Conservation (phyloP, 2,888 invertebrate species). For the Orthonevra nobilis region DNA sequence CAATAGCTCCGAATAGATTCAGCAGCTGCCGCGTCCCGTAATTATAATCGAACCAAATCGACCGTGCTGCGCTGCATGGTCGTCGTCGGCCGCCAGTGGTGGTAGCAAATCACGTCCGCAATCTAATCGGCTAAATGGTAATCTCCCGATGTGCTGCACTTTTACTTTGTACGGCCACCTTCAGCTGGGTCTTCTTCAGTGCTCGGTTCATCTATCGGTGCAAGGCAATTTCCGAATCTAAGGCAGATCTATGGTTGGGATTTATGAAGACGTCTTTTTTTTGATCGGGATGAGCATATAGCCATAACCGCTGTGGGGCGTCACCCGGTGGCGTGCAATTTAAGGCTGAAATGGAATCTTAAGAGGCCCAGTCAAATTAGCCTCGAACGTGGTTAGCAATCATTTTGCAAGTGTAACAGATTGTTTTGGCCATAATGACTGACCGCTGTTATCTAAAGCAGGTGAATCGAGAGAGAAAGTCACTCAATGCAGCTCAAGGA, state of each 20-base stretch:
- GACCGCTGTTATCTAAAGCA: constrained; percentile 24
- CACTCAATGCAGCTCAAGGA: not conserved
- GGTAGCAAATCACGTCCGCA: constrained; percentile 70
- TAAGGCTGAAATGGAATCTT: constrained; percentile 58
- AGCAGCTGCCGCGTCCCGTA: not conserved
- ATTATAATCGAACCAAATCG: constrained; percentile 9
- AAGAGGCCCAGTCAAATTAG: constrained; percentile 52
- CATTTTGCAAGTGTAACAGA: constrained; percentile 62
- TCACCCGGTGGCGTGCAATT: constrained; percentile 52
- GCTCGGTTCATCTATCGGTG: constrained; percentile 14
- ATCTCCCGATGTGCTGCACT: constrained; percentile 64
- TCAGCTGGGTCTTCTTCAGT: constrained; percentile 18
- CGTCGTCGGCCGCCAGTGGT: constrained; percentile 3
- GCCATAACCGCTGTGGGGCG: constrained; percentile 41
- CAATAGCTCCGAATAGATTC: not conserved
- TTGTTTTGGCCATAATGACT: constrained; percentile 52
- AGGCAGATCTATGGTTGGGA: constrained; percentile 16
- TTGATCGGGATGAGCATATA: not conserved
- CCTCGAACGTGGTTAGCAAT: constrained; percentile 30
- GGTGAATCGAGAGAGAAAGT: constrained; percentile 59
- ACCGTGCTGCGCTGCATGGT: not conserved
- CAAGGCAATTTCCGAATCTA: constrained; percentile 15
- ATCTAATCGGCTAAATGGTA: constrained; percentile 67
- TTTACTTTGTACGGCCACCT: constrained; percentile 52
- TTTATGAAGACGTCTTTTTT: constrained; percentile 51